Evolutionary conservation across 1,140 invertebrate genomes (phyloP).

Genomic region (Caenorhabditis latens): DNA sequence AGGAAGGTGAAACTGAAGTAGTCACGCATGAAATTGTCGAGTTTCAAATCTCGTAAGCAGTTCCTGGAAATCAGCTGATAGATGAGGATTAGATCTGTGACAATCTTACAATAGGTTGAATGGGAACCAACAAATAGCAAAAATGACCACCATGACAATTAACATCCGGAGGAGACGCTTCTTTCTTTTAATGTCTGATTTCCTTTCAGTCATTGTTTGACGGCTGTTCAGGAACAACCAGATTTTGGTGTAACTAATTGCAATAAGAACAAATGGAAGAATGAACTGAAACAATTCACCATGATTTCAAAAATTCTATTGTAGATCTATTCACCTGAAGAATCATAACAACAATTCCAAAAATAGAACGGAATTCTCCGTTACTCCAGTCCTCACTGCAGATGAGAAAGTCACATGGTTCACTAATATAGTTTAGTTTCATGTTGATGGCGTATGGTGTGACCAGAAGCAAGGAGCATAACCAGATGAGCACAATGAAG

Average conservation of each 20-base stretch:
- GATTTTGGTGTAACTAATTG: constrained; percentile 92
- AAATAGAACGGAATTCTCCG: constrained; percentile 80
- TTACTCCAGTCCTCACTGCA: constrained; percentile 74
- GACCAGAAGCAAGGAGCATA: constrained; percentile 87
- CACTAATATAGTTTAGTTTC: constrained; percentile 76
- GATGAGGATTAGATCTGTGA: neutral
- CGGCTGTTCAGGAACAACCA: constrained; percentile 86
- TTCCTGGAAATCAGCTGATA: constrained; percentile 80
- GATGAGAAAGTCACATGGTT: constrained; percentile 72
- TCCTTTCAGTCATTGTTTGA: constrained; percentile 45
- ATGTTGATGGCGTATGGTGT: constrained; percentile 93
- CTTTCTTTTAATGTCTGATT: constrained; percentile 61
- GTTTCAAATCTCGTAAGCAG: constrained; percentile 87
- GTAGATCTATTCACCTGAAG: constrained; percentile 82
- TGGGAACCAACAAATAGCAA: constrained; percentile 90
- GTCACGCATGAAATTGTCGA: constrained; percentile 81
- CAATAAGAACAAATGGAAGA: constrained; percentile 92
- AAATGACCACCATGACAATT: constrained; percentile 95
- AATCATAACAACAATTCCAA: constrained; percentile 87
- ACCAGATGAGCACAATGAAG: constrained; percentile 91
- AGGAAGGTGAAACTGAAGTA: constrained; percentile 91
- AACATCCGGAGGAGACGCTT: constrained; percentile 84
- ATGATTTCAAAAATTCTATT: too few species aligned
- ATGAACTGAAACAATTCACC: constrained; percentile 85
- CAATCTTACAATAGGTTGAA: constrained; percentile 72